Percentiles rank a stretch among this genome's conserved stretches.
Conservation (phyloP, 2,888 invertebrate species). For the Seladonia tumulorum region DNA sequence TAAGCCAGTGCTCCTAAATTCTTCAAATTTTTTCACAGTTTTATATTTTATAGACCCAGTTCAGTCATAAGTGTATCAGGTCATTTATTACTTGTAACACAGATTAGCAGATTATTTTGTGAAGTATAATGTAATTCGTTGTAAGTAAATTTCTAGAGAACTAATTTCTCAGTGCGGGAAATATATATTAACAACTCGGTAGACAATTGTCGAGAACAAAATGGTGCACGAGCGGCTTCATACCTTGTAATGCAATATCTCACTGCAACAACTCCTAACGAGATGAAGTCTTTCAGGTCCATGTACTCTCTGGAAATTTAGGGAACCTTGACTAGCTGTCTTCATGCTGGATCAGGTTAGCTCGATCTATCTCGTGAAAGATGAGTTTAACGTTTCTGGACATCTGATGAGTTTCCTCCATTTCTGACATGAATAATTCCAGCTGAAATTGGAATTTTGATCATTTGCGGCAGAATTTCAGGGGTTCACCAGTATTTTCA, state of each 20-base stretch:
- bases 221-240: neutral
- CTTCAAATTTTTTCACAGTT: too few relatives aligned
- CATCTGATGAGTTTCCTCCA: neutral
- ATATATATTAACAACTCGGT: neutral
- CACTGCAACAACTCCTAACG: conserved; percentile 29
- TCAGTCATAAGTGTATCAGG: too few relatives aligned
- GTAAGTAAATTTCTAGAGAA: neutral
- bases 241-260: neutral
- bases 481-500: too few relatives aligned
- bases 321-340: neutral
- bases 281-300: conserved; percentile 19
- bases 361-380: neutral
- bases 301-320: neutral
- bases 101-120: too few relatives aligned
- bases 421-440: neutral
- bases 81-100: too few relatives aligned
- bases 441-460: neutral
- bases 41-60: too few relatives aligned
- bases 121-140: too few relatives aligned
- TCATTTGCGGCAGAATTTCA: too few relatives aligned
- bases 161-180: neutral
- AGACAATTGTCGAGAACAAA: neutral
- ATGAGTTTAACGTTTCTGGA: neutral
- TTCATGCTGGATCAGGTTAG: neutral
- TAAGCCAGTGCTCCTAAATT: too few relatives aligned